Base-by-base conservation (phyloP, 2,888 invertebrate genomes). In the Xestoiulus laeticollis region DNA sequence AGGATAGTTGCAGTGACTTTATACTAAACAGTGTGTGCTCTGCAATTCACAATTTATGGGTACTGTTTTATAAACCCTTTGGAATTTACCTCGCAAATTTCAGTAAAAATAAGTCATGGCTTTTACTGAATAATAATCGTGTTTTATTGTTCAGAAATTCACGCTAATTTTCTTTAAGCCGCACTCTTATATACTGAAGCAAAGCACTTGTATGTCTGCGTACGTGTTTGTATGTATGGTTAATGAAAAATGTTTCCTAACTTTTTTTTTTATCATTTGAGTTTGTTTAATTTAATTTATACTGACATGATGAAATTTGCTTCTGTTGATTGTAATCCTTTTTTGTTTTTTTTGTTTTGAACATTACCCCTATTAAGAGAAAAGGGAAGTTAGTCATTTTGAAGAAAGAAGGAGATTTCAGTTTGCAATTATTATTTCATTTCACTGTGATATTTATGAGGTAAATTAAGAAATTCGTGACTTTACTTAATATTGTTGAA, bases 141-240 rank as follows among this genome's bases (percentile, higher is more conserved):
- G 48, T 48, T 48, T n/a, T 48, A 48, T 48, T 48, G 48, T 19
- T 16, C 48, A 48, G 16, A 48, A 48, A 48, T 48, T 48, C 48
- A 48, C 48, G 59, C 59, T 22, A 59, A 1, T 59, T 59, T 59
- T 59, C 22, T 59, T 59, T 59, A 59, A 59, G 59, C 59, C 8
- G 59, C 59, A 59, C 59, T 59, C 59, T 22, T 59, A 59, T 59
- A 59, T 53, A 22, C 59, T 59, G 59, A 59, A 59, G 59, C 59
- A 59, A 59, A 59, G 59, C 59, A 59, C 59, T 59, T 59, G 59
- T 59, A 59, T 59, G 59, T 59, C 59, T 59, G 59, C 59, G 59
- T 59, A 59, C 59, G 59, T 59, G 59, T 59, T 59, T 59, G 59
- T 59, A 22, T 59, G 59, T 59, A n/a, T 59, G 59, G 59, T 59